Percentiles rank a stretch among this genome's conserved stretches.
These are phyloP conservation scores for Atethmia centrago DNA, from an alignment of 2,888 invertebrate species.

Conservation along the genomic window DNA sequence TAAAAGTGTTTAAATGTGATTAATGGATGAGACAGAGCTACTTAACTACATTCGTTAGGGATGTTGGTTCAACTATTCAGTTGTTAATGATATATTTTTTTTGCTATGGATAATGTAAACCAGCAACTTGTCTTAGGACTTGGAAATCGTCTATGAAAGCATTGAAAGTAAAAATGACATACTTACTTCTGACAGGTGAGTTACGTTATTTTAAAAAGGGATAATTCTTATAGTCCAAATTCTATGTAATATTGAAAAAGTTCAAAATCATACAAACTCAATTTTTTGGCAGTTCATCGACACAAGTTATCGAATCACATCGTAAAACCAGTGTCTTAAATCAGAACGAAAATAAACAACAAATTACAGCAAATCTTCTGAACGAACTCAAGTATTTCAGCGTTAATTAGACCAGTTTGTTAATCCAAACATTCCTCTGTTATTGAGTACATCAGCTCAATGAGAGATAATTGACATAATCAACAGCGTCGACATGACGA, in stretches of 20 bases:
- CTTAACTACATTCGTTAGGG: background rate
- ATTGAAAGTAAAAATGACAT: background rate
- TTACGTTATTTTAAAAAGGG: background rate
- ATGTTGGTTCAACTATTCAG: background rate
- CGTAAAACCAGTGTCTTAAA: conserved; percentile 17
- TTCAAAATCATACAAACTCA: background rate
- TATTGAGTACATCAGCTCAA: conserved; percentile 69
- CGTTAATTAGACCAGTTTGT: conserved; percentile 60
- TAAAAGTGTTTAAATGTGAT: conserved; percentile 46
- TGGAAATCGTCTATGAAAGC: background rate
- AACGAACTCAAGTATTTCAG: conserved; percentile 42
- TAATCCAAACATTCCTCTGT: conserved; percentile 63
- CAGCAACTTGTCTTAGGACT: no score
- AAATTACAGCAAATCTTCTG: conserved; percentile 43
- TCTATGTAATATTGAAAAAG: background rate
- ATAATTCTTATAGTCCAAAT: no score
- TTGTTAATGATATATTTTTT: conserved; percentile 3
- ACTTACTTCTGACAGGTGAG: background rate
- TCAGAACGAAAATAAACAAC: conserved; percentile 41
- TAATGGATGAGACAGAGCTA: conserved; percentile 26
- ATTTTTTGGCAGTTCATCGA: background rate
- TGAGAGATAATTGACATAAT: conserved; percentile 73
- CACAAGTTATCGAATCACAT: background rate
- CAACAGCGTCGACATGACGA: conserved; percentile 59
- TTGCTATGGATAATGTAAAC: background rate